phyloP scores from a whole-genome alignment of 1,140 invertebrate genomes.

The Drosophila elegans region DNA sequence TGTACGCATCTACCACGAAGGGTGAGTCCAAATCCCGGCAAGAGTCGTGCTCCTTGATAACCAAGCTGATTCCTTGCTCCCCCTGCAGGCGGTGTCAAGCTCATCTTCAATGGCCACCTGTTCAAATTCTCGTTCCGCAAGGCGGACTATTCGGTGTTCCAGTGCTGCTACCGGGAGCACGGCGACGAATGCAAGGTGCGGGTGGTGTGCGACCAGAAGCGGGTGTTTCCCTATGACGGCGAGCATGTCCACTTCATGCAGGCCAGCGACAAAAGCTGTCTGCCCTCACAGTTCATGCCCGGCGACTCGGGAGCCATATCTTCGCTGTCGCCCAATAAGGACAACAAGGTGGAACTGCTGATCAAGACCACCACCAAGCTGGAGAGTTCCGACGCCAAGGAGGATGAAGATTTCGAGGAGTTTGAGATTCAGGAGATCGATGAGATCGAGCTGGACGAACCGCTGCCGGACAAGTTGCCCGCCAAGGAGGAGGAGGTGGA shows the following conservation, averaged over 20 bases:
- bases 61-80: slow-evolving; percentile 3
- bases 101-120: slow-evolving; percentile 75
- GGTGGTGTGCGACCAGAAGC: slow-evolving; percentile 78
- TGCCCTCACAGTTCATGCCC: slow-evolving; percentile 71
- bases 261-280: slow-evolving; percentile 80
- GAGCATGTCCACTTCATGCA: slow-evolving; percentile 78
- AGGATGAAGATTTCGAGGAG: slow-evolving; percentile 43
- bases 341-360: slow-evolving; percentile 37
- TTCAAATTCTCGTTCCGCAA: slow-evolving; percentile 80
- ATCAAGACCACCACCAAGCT: slow-evolving; percentile 19
- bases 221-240: slow-evolving; percentile 76
- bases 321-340: slow-evolving; percentile 11
- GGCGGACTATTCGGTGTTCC: slow-evolving; percentile 76
- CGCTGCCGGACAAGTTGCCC: background rate
- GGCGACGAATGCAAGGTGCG: slow-evolving; percentile 77
- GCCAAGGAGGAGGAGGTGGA: slow-evolving; percentile 39
- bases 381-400: slow-evolving; percentile 11
- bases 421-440: slow-evolving; percentile 55
- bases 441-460: slow-evolving; percentile 39
- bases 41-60: background rate
- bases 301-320: slow-evolving; percentile 35
- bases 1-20: slow-evolving; percentile 80
- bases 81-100: slow-evolving; percentile 71
- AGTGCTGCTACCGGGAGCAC: slow-evolving; percentile 80
- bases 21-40: slow-evolving; percentile 44